Evolutionary conservation across 1,140 invertebrate genomes (phyloP), one percentile per base, ranked within the genome.

Genomic region (Drosophila lowei): DNA sequence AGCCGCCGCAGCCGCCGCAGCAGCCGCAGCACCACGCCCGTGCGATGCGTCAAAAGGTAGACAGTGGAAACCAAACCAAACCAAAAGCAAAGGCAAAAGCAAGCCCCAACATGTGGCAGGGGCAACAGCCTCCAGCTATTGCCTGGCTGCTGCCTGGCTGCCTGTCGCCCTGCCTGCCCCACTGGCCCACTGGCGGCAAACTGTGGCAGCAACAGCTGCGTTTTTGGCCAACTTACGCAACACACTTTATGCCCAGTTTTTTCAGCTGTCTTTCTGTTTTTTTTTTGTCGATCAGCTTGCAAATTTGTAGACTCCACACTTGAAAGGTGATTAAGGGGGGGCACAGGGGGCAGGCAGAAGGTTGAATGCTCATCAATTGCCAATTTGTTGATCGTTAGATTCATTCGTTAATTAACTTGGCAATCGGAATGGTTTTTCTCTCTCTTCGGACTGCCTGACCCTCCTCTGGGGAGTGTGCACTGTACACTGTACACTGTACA

Each of bases 331-430:
- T 81, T 81, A 81, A 23, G 54, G 46, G 13, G 25, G 61, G 11
- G 34, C 52, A 11, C 30, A 34, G 9, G 18, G 8, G 15, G 6
- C 4, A 4, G 25, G 21, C 34, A 44, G 25, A 70, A 41, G 50
- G 54, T 41, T 41, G 34, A 64, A 16, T 41, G 57, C 59, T 79
- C 79, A 84, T 85, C 80, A 84, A 84, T 84, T 85, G 85, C 62
- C 79, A 86, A 85, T 85, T 79, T 38, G 34, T 38, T 38, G 34
- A 66, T 72, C 72, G 72, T 53, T 63, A 59, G 75, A 63, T 75
- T 60, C 53, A 63, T 75, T 60, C 53, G 76, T 85, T 85, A 85
- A 84, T 84, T 84, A 84, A 85, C 76, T 54, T 57, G 78, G 77
- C 64, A 80, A 79, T 75, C 80, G 79, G 76, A 72, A 38, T 13